Conservation (phyloP, 2,888 invertebrate genomes). For the Andrena chrysosceles region DNA sequence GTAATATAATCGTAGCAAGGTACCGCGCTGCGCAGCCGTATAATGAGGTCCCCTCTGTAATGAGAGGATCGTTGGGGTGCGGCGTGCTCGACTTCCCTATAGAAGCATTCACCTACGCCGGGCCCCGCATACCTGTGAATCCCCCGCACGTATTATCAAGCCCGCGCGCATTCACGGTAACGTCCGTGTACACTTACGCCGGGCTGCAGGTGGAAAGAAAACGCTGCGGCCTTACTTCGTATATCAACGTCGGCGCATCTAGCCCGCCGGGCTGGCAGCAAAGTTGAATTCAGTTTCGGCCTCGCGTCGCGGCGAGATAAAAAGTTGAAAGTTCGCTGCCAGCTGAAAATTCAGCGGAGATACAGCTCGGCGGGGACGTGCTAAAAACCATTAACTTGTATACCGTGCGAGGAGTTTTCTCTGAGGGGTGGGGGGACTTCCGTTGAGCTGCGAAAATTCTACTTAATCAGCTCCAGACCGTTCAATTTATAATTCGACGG, state of each 20-base stretch:
- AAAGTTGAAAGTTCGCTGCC: constrained; percentile 60
- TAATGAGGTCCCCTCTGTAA: constrained; percentile 78
- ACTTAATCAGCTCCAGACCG: constrained; percentile 18
- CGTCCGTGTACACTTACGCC: constrained; percentile 15
- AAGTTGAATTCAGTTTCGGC: constrained; percentile 63
- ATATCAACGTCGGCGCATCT: constrained; percentile 52
- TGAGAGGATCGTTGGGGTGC: constrained; percentile 72
- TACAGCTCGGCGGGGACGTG: constrained; percentile 13
- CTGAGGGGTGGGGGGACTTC: constrained; percentile 2
- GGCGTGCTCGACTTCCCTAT: constrained; percentile 41
- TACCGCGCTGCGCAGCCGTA: constrained; percentile 68
- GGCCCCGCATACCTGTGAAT: constrained; percentile 2
- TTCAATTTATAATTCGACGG: constrained; percentile 1
- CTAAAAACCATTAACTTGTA: constrained; percentile 52
- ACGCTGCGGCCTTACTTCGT: constrained; percentile 37
- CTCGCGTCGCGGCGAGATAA: constrained; percentile 63
- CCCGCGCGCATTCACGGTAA: constrained; percentile 32
- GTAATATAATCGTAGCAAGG: constrained; percentile 80
- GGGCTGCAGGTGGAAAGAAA: constrained; percentile 35
- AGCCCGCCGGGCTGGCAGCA: constrained; percentile 22
- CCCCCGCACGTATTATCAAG: constrained; percentile 23
- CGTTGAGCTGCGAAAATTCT: constrained; percentile 40
- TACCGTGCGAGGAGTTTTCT: constrained; percentile 20
- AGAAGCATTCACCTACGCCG: constrained; percentile 30
- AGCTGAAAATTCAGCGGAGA: constrained; percentile 42